Conservation (phyloP, 23 tunicate genomes). For the Ciona savignyi region DNA sequence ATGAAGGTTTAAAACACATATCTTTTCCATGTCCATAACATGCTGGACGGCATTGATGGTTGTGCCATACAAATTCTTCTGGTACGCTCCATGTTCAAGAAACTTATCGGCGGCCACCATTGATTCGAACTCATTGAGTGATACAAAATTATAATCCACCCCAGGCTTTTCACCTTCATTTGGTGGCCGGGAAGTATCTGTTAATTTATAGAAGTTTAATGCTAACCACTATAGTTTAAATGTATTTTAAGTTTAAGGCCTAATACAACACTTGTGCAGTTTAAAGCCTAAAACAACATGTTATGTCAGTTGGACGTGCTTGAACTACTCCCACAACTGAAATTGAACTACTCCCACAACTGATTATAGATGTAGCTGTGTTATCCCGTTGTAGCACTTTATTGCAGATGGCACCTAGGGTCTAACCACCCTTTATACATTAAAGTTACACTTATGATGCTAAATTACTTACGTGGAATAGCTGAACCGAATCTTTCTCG, state of each 20-base stretch:
- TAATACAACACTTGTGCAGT: too few species aligned
- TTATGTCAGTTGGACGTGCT: too few species aligned
- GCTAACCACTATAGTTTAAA: too few species aligned
- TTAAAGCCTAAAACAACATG: too few species aligned
- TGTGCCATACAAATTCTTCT: constrained; percentile 88
- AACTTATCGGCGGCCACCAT: constrained; percentile 40
- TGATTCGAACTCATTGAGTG: constrained; percentile 43
- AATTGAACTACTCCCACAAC: too few species aligned
- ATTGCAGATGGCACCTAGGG: too few species aligned
- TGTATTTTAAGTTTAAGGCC: too few species aligned
- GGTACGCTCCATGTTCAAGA: constrained; percentile 80
- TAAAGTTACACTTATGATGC: too few species aligned
- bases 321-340: too few species aligned
- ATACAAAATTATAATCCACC: constrained; percentile 62
- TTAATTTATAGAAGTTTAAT: background rate
- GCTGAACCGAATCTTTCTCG: constrained; percentile 73
- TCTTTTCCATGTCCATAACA: constrained; percentile 61
- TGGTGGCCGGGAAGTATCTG: constrained; percentile 63
- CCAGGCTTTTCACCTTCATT: constrained; percentile 52
- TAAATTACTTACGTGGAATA: constrained; percentile 70
- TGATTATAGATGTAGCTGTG: too few species aligned
- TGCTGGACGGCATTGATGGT: constrained; percentile 46
- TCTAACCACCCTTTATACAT: too few species aligned
- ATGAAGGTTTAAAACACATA: constrained; percentile 89
- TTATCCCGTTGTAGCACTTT: too few species aligned